Evolutionary conservation across 2,888 invertebrate species (phyloP).

Genomic region (Hirtodrosophila duncani): DNA sequence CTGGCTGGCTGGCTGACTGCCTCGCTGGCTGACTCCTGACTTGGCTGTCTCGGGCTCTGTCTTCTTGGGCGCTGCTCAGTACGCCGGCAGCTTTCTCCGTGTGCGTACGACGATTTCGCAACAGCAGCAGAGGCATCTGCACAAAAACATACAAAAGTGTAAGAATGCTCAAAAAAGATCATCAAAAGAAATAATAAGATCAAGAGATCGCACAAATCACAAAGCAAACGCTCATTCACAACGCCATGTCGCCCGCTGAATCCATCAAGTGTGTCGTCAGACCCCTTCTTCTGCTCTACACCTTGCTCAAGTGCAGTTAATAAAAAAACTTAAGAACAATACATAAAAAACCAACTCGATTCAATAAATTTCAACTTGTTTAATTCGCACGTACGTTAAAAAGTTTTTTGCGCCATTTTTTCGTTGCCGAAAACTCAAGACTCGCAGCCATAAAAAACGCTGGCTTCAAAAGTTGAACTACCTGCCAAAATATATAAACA

Average conservation of each 20-base stretch:
- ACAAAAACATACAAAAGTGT: conserved; percentile 7
- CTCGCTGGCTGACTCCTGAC: conserved; percentile 48
- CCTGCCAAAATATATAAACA: conserved; percentile 41
- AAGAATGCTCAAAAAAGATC: background rate
- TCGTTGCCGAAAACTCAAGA: conserved; percentile 12
- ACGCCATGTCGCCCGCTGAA: conserved; percentile 31
- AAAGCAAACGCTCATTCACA: too few relatives aligned
- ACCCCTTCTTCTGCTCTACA: too few relatives aligned
- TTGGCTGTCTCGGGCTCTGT: too few relatives aligned
- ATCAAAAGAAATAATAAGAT: conserved; percentile 4
- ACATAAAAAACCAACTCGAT: conserved; percentile 23
- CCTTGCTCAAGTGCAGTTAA: conserved; percentile 10
- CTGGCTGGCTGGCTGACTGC: conserved; percentile 33
- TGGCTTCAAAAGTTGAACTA: conserved; percentile 48
- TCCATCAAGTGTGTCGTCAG: conserved; percentile 27
- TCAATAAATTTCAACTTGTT: too few relatives aligned
- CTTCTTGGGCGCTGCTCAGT: conserved; percentile 61
- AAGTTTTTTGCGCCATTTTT: conserved; percentile 45
- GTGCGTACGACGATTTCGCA: conserved; percentile 65
- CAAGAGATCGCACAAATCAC: background rate
- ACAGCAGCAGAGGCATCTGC: conserved; percentile 27
- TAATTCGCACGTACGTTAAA: conserved; percentile 53
- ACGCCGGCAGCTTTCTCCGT: conserved; percentile 72
- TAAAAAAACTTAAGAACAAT: conserved; percentile 2
- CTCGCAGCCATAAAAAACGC: conserved; percentile 51